phyloP scores from a whole-genome alignment of 2,888 invertebrate genomes.

The Caenorhabditis becei region DNA sequence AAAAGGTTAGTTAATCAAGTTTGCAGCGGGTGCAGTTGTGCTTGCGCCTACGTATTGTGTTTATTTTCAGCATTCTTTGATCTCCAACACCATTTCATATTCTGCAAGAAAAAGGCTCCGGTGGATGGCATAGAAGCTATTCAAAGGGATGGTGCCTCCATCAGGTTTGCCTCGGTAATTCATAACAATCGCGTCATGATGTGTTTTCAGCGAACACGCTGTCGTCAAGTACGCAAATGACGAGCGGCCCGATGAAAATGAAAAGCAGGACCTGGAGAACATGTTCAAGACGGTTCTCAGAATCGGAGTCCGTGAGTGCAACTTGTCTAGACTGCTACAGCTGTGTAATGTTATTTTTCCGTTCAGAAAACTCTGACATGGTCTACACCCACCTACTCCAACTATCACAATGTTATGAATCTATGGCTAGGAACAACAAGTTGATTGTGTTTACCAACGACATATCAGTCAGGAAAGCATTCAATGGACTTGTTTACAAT shows the following conservation, averaged over 20 bases:
- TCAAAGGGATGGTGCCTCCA: slow-evolving; percentile 52
- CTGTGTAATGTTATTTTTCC: too few species aligned
- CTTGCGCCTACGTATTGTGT: slow-evolving; percentile 1
- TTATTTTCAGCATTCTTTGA: slow-evolving; percentile 56
- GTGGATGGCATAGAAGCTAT: slow-evolving; percentile 58
- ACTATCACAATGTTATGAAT: slow-evolving; percentile 67
- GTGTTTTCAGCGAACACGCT: slow-evolving; percentile 54
- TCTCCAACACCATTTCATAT: slow-evolving; percentile 65
- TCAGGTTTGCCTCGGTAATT: slow-evolving; percentile 45
- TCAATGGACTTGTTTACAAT: slow-evolving; percentile 67
- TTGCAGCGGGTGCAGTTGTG: not conserved
- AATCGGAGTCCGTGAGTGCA: slow-evolving; percentile 57
- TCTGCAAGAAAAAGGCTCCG: slow-evolving; percentile 58
- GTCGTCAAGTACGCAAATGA: slow-evolving; percentile 60
- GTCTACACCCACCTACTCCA: slow-evolving; percentile 66
- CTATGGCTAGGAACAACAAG: slow-evolving; percentile 69
- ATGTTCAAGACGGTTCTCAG: slow-evolving; percentile 61
- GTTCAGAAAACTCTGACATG: slow-evolving; percentile 64
- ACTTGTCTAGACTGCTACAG: too few species aligned
- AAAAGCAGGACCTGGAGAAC: slow-evolving; percentile 51
- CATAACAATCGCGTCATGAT: not conserved
- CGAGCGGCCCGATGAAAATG: slow-evolving; percentile 58
- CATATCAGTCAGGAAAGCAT: slow-evolving; percentile 66
- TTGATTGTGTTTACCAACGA: slow-evolving; percentile 66
- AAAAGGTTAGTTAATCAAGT: slow-evolving; percentile 40